Percentiles rank a stretch among this genome's conserved stretches.
phyloP scores from a whole-genome alignment of 2,797 vertebrate genomes.

The Malacoraja senta region DNA sequence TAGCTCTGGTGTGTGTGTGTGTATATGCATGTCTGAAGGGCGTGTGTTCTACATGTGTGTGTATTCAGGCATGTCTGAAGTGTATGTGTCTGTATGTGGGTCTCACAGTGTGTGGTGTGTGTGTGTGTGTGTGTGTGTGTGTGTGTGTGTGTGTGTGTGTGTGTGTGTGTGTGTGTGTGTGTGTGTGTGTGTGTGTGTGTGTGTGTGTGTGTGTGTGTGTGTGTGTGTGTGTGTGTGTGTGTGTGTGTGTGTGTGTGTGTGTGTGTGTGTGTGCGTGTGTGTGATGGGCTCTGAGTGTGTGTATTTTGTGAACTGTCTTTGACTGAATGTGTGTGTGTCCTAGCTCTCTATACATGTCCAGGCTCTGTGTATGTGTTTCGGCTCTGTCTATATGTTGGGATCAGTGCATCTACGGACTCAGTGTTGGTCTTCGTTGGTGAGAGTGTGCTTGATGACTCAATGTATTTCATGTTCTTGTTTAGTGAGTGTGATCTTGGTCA shows the following conservation, averaged over 20 bases:
- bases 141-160: background rate
- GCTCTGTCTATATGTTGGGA: background rate
- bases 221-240: background rate
- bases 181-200: background rate
- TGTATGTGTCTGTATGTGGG: background rate
- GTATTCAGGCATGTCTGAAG: background rate
- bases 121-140: background rate
- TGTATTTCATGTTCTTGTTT: background rate
- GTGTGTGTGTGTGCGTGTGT: background rate
- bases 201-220: background rate
- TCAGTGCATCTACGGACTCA: background rate
- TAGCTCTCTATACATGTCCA: background rate
- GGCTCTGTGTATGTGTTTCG: background rate
- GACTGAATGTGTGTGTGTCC: background rate
- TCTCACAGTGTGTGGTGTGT: background rate
- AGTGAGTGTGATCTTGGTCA: background rate
- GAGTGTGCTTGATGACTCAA: background rate
- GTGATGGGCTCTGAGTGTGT: background rate
- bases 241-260: background rate
- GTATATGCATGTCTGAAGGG: too few species aligned
- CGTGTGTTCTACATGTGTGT: background rate
- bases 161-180: background rate
- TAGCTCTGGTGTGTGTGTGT: background rate
- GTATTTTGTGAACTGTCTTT: background rate
- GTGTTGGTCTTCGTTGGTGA: background rate